Evolutionary conservation across 2,797 vertebrate genomes (phyloP).

Genomic region (Sciurus vulgaris): DNA sequence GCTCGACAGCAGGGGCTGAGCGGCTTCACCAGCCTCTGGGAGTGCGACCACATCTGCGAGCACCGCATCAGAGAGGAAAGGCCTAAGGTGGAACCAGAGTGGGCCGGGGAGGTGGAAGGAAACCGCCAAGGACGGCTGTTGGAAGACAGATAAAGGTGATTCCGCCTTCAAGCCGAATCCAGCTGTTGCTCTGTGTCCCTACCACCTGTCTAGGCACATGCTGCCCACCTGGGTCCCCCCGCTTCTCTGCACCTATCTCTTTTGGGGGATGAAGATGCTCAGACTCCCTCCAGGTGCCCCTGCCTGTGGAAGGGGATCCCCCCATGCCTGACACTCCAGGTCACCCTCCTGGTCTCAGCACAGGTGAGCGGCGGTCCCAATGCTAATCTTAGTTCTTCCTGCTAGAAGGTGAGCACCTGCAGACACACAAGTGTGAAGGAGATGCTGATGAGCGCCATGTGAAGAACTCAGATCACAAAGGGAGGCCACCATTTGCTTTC

Average conservation of each 20-base stretch:
- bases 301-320: accelerated
- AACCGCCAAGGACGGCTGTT: accelerated
- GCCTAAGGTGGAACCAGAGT: background rate
- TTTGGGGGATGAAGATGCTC: background rate
- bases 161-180: accelerated
- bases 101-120: accelerated
- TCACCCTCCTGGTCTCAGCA: background rate
- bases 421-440: accelerated
- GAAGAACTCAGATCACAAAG: background rate
- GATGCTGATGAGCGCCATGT: accelerated
- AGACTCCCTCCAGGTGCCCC: no score
- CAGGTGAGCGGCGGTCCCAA: no score
- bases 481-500: no score
- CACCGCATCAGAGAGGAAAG: no score
- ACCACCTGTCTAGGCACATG: accelerated
- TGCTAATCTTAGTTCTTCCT: accelerated
- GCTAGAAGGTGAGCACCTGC: accelerated
- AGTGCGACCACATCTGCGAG: accelerated
- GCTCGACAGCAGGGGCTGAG: background rate
- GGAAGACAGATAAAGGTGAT: accelerated
- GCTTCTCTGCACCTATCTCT: accelerated
- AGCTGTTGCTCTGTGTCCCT: no score
- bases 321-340: accelerated
- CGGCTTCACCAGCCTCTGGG: background rate
- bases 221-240: background rate